These are phyloP conservation scores for Euproctis similis DNA, from an alignment of 2,888 invertebrate species.

Conservation along the genomic window DNA sequence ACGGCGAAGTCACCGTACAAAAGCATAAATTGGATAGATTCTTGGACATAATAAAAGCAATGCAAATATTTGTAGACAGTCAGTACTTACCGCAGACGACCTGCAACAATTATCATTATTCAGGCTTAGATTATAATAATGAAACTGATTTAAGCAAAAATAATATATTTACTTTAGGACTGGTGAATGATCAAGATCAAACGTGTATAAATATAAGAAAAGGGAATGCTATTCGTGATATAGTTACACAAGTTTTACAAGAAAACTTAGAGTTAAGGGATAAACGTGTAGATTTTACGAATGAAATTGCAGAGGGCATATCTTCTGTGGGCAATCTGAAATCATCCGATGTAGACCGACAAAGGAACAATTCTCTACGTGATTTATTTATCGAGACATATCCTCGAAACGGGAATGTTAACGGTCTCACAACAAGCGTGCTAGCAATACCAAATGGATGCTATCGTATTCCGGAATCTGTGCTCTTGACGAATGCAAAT, in stretches of 20 bases:
- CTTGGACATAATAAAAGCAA: constrained; percentile 69
- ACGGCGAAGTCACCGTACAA: constrained; percentile 78
- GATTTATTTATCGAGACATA: constrained; percentile 67
- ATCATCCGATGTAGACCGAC: constrained; percentile 46
- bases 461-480: constrained; percentile 58
- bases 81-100: constrained; percentile 34
- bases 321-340: constrained; percentile 49
- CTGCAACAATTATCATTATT: constrained; percentile 17
- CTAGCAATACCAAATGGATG: constrained; percentile 60
- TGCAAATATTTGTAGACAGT: constrained; percentile 57
- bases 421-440: constrained; percentile 60
- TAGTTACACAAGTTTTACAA: constrained; percentile 27
- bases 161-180: constrained; percentile 31
- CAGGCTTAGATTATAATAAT: constrained; percentile 12
- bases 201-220: constrained; percentile 38
- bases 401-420: constrained; percentile 64
- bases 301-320: constrained; percentile 30
- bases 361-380: constrained; percentile 60
- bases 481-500: constrained; percentile 62
- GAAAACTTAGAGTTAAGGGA: constrained; percentile 32
- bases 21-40: constrained; percentile 75
- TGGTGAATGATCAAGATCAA: constrained; percentile 23
- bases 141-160: constrained; percentile 17
- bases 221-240: constrained; percentile 26
- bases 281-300: constrained; percentile 32